Conservation (phyloP, 2,113 vertebrate species). For the Gobiocypris rarus region DNA sequence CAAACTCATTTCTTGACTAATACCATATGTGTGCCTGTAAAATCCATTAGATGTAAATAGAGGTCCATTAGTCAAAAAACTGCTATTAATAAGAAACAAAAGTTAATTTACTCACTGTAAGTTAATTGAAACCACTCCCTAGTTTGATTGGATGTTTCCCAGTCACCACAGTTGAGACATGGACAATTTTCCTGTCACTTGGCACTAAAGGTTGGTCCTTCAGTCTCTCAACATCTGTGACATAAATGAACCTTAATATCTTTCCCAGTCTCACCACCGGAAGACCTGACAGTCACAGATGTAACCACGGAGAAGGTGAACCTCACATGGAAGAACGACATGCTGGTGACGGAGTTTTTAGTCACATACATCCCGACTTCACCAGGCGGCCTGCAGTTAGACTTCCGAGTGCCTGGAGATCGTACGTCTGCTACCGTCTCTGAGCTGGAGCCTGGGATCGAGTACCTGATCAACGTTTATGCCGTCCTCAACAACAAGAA, state of each 20-base stretch:
- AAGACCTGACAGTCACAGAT: constrained; percentile 82
- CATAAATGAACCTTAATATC: neutral
- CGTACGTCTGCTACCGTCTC: constrained; percentile 79
- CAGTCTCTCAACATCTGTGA: neutral
- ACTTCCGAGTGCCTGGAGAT: constrained; percentile 87
- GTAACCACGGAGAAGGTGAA: constrained; percentile 86
- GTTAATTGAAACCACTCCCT: neutral
- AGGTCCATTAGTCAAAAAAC: neutral
- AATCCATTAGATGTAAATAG: constrained; percentile 3
- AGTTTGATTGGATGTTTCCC: neutral
- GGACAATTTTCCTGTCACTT: neutral
- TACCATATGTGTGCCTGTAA: constrained; percentile 18
- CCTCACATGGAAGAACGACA: constrained; percentile 90
- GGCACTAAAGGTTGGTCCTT: neutral
- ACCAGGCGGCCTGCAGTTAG: constrained; percentile 81
- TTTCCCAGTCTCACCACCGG: constrained; percentile 87
- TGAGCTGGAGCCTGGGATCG: constrained; percentile 90
- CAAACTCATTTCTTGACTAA: neutral
- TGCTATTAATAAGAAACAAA: neutral
- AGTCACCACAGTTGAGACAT: neutral
- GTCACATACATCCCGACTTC: constrained; percentile 85
- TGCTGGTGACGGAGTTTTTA: constrained; percentile 86
- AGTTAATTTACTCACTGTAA: neutral
- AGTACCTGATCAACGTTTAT: constrained; percentile 91
- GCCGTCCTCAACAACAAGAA: constrained; percentile 89